Base-by-base conservation (phyloP, 1,140 invertebrate genomes). In the Macrosteles quadrilineatus region DNA sequence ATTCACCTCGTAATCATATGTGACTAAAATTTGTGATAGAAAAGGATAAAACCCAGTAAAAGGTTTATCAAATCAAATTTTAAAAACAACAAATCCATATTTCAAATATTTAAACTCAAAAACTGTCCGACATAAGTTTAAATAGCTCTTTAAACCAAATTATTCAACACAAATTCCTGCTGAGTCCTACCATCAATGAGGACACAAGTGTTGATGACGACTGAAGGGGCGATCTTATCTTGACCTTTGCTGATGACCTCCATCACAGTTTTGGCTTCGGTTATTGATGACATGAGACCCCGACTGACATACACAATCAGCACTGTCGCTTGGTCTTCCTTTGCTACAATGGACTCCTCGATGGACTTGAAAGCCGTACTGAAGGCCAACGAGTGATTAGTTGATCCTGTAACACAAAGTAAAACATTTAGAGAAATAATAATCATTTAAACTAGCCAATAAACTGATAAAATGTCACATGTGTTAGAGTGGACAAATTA, bases 301-400 rank as follows among this genome's bases (percentile, higher is more conserved):
- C 87, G 80, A 67, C 88, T 90, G 31, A 89, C 81, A 75, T 90
- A 90, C n/a, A 88, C 77, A 70, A 90, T 82, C 78, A 88, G 81
- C 47, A 85, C 82, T 30, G 83, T 82, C 72, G 79, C 77, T 63
- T 76, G 78, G 25, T 69, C 32, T 70, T 73, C 68, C 50, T 69
- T 59, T 69, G 75, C 65, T 53, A 73, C 72, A 65, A 77, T 72
- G n/a, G 76, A 81, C 53, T 81, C 77, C 2, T 76, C 76, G 30
- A 87, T 82, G 67, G 88, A 81, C 31, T 86, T 78, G 76, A 89
- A 86, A 3, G 87, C 84, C 72, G 82, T 83, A 72, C 84, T 77
- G 73, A 90, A 86, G 21, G 86, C 88, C 19, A 88, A 75, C 0
- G 84, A 82, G 78, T 90, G 88, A 78, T 89, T 88, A 2, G 87